These are phyloP conservation scores for Porites australiensis DNA, from an alignment of 64 coral and sea anemone species.

Conservation along the genomic window DNA sequence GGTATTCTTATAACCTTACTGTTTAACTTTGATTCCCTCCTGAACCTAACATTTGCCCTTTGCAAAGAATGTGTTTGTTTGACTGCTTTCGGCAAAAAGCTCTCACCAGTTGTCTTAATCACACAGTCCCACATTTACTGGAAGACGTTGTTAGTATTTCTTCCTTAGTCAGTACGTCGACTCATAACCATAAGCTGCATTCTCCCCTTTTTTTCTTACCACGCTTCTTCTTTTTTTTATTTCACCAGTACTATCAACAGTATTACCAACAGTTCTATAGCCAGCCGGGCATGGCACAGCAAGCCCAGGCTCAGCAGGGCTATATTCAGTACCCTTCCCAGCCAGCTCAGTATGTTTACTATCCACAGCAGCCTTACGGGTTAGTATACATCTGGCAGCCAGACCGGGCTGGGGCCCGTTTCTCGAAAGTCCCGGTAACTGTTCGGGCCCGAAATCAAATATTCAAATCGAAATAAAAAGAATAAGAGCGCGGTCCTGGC, in stretches of 20 bases:
- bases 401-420: too few relatives aligned
- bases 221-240: neutral
- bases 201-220: neutral
- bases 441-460: too few relatives aligned
- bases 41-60: too few relatives aligned
- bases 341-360: conserved; percentile 69
- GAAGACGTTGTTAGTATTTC: neutral
- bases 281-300: conserved; percentile 63
- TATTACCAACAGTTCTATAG: conserved; percentile 78
- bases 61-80: too few relatives aligned
- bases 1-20: neutral
- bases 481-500: too few relatives aligned
- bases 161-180: neutral
- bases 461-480: too few relatives aligned
- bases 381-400: neutral
- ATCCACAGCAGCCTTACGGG: conserved; percentile 61
- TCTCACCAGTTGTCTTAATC: neutral
- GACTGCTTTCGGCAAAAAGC: neutral
- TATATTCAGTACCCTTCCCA: conserved; percentile 61
- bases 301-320: conserved; percentile 48
- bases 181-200: neutral
- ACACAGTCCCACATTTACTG: neutral
- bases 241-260: conserved; percentile 75
- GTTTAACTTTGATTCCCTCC: too few relatives aligned
- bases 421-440: too few relatives aligned